Percentiles rank a stretch among this genome's conserved stretches.
phyloP scores from a whole-genome alignment of 2,797 vertebrate species.

The Darevskia nairensis region DNA sequence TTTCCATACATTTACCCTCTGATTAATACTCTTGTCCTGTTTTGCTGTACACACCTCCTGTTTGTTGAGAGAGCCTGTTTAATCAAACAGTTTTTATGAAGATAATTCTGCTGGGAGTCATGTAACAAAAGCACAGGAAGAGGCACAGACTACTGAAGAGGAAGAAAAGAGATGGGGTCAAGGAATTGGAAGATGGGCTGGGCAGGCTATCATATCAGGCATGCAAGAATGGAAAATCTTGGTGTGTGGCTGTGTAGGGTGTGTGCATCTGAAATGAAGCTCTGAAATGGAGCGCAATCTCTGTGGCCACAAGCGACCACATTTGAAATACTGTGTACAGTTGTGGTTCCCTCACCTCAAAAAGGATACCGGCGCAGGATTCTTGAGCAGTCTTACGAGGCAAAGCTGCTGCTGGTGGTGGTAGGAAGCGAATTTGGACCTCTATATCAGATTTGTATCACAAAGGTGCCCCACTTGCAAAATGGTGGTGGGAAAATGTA shows the following conservation, averaged over 20 bases:
- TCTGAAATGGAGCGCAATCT: no score
- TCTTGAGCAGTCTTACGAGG: no score
- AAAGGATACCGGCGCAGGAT: no score
- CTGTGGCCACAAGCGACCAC: no score
- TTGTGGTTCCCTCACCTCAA: no score
- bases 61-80: constrained; percentile 65
- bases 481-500: no score
- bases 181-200: constrained; percentile 11
- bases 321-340: no score
- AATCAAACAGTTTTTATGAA: constrained; percentile 59
- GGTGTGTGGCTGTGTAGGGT: background rate
- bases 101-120: constrained; percentile 52
- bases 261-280: background rate
- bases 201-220: background rate
- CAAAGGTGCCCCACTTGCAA: no score
- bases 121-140: constrained; percentile 53
- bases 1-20: constrained; percentile 65
- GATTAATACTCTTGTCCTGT: constrained; percentile 68
- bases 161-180: constrained; percentile 59
- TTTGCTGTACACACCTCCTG: constrained; percentile 63
- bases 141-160: constrained; percentile 48
- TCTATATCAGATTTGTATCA: no score
- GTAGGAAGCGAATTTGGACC: no score
- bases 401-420: no score
- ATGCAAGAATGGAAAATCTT: background rate